Conservation (phyloP, 1,140 invertebrate species). For the Ips typographus region DNA sequence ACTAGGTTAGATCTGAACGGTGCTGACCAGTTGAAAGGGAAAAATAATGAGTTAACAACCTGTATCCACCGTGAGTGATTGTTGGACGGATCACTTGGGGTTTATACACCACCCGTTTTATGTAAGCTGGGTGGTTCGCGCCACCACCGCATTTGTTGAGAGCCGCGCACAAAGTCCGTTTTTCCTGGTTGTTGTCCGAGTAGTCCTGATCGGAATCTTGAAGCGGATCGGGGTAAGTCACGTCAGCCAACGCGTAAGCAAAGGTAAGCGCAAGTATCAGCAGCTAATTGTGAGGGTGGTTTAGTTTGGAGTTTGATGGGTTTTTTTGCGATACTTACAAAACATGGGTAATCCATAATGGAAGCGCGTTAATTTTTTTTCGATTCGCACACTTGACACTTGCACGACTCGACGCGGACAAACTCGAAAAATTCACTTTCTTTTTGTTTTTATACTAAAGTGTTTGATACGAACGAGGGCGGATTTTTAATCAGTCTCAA, state of each 20-base stretch:
- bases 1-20: background rate
- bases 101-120: constrained; percentile 42
- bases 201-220: constrained; percentile 38
- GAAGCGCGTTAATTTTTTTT: too few species aligned
- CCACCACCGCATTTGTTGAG: constrained; percentile 35
- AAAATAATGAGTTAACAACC: background rate
- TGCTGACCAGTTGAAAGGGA: background rate
- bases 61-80: constrained; percentile 28
- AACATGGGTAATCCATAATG: constrained; percentile 19
- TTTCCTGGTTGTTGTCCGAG: constrained; percentile 43
- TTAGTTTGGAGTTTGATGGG: background rate
- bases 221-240: constrained; percentile 39
- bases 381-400: constrained; percentile 13
- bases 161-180: constrained; percentile 44
- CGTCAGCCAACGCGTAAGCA: constrained; percentile 9
- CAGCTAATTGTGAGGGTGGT: constrained; percentile 1
- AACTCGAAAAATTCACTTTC: constrained; percentile 43
- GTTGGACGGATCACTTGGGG: constrained; percentile 41
- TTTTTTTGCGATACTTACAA: constrained; percentile 24
- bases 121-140: constrained; percentile 5
- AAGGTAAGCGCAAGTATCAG: background rate
- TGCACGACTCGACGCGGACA: constrained; percentile 28
- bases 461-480: constrained; percentile 26
- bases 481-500: constrained; percentile 36
- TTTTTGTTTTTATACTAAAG: constrained; percentile 46